phyloP scores from a whole-genome alignment of 2,888 invertebrate species.

The Cephonodes hylas region DNA sequence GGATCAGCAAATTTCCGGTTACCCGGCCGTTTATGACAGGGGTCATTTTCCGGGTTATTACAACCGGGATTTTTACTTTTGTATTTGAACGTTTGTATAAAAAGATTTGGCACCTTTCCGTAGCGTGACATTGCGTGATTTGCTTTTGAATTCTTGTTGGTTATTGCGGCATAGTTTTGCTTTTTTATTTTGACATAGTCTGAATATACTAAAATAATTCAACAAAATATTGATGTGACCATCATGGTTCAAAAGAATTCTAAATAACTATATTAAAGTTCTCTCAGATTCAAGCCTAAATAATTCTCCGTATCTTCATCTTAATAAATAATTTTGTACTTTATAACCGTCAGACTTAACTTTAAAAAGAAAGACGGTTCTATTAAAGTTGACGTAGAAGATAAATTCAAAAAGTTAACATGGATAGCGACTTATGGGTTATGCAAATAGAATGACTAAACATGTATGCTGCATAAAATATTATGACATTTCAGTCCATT shows the following conservation, averaged over 20 bases:
- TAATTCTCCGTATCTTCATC: too few relatives aligned
- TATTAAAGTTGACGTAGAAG: not conserved
- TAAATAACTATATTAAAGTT: too few relatives aligned
- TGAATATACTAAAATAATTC: not conserved
- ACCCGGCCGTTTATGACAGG: constrained; percentile 28
- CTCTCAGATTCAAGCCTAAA: too few relatives aligned
- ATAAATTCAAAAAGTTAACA: too few relatives aligned
- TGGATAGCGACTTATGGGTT: not conserved
- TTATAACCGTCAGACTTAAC: not conserved
- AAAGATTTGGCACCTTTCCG: constrained; percentile 4
- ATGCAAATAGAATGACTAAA: not conserved
- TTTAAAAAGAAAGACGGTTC: not conserved
- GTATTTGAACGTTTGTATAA: constrained; percentile 10
- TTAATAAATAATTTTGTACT: not conserved
- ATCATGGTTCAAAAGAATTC: too few relatives aligned
- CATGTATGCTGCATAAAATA: not conserved
- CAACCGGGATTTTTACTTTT: constrained; percentile 26
- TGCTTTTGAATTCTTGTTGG: not conserved
- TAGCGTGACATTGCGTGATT: not conserved
- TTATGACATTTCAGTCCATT: not conserved
- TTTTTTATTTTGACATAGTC: not conserved
- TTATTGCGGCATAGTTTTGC: not conserved
- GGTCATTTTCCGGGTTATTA: constrained; percentile 35
- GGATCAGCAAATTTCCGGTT: constrained; percentile 37
- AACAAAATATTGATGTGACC: not conserved